A percentile compares a stretch with the other conserved stretches of the same genome.
These are phyloP conservation scores for Hystrix cristata DNA, from an alignment of 2,113 vertebrate genomes.

Conservation along the genomic window DNA sequence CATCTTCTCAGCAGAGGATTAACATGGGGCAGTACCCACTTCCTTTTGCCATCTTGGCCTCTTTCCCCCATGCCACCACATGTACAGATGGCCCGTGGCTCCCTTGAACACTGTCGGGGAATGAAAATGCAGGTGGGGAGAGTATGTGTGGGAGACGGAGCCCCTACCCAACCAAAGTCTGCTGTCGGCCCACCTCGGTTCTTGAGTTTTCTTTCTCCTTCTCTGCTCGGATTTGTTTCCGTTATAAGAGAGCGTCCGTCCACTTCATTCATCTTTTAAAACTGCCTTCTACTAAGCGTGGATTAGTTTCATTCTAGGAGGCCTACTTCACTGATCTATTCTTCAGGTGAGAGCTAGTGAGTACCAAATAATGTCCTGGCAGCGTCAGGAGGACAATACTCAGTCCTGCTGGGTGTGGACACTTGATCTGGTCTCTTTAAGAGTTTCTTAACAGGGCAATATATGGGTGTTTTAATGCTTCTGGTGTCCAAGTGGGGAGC, in stretches of 20 bases:
- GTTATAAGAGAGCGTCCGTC: neutral
- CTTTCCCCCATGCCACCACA: accelerated
- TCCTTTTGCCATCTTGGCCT: neutral
- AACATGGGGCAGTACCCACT: neutral
- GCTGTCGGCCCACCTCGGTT: neutral
- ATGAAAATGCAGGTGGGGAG: neutral
- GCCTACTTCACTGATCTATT: neutral
- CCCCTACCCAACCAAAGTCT: neutral
- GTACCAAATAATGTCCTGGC: neutral
- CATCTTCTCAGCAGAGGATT: neutral
- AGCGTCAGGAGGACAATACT: neutral
- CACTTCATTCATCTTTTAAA: neutral
- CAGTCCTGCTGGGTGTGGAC: neutral
- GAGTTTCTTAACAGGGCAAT: neutral
- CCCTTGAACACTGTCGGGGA: neutral
- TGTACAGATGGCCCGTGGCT: neutral
- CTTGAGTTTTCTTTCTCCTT: neutral
- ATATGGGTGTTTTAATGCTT: neutral
- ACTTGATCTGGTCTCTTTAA: neutral
- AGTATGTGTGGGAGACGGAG: neutral
- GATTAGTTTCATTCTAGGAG: neutral
- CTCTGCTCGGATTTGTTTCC: neutral
- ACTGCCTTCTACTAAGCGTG: neutral
- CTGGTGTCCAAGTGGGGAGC: neutral
- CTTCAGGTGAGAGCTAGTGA: neutral